Base-by-base conservation (phyloP, 1,140 invertebrate species). In the Hestina assimilis region DNA sequence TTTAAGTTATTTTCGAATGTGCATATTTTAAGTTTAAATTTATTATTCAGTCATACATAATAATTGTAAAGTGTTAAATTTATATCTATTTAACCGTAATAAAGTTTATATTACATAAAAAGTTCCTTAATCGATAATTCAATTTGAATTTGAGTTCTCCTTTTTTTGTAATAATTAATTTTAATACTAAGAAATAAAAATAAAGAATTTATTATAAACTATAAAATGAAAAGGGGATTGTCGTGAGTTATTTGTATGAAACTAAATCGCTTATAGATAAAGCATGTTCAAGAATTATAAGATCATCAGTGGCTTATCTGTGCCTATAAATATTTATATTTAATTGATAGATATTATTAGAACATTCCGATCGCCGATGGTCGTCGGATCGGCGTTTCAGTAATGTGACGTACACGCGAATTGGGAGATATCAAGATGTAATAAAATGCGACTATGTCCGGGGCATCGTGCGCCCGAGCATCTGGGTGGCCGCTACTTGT, bases 401-500 rank as follows among this genome's bases (percentile, higher is more conserved):
- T 69, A 80, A 85, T 85, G 74, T 81, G 75, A 85, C 70, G 72
- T 79, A 79, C 74, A 81, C 61, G 79, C 81, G 74, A 87, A 87
- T 83, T 76, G 77, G 66, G 47, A 40, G 57, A 70, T 82, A 84
- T 84, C 77, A 60, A 74, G 78, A 82, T 82, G 75, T 82, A 81
- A 86, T 86, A 86, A 83, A 86, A 86, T 77, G 78, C 74, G 58
- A 69, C 63, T 51, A 59, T 59, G 63, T 64, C 66, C 59, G 71
- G 56, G 63, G 65, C 40, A 31, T 46, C 47, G 35, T 63, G 59
- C 38, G 28, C 45, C 26, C 66, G 63, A 56, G 61, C 52, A 59
- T 59, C 68, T 77, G 81, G 81, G 84, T 87, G 84, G 84, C 68
- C 84, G 81, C 84, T 87, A 83, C 84, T 83, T 75, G 84, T 87